These are phyloP conservation scores for Carabus problematicus DNA, from an alignment of 2,888 invertebrate genomes.

Conservation along the genomic window DNA sequence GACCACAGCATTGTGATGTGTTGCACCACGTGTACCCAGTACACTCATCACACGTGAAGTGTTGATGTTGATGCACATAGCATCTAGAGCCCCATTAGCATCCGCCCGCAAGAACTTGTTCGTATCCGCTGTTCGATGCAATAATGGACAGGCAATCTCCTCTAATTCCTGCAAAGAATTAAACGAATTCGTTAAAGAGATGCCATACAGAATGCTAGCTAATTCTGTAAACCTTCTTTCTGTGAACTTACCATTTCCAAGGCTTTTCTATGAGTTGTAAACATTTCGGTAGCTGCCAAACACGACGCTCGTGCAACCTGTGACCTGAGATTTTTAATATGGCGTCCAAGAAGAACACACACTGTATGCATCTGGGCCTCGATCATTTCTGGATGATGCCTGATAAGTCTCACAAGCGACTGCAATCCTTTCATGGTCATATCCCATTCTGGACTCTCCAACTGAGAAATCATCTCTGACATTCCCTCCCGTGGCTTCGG, in stretches of 20 bases:
- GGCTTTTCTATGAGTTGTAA: slow-evolving; percentile 65
- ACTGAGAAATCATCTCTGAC: slow-evolving; percentile 67
- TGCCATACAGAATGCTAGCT: neutral
- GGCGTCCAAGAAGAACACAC: slow-evolving; percentile 74
- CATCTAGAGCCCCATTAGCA: slow-evolving; percentile 80
- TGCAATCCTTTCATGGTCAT: slow-evolving; percentile 76
- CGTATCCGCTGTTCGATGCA: slow-evolving; percentile 91
- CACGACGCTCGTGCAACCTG: slow-evolving; percentile 92
- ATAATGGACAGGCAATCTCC: slow-evolving; percentile 78
- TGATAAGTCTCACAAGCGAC: slow-evolving; percentile 71
- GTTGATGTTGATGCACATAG: slow-evolving; percentile 80
- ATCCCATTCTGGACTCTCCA: slow-evolving; percentile 83
- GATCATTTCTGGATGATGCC: slow-evolving; percentile 69
- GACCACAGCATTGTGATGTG: slow-evolving; percentile 88
- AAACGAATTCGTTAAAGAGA: too few species aligned
- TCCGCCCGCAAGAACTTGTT: slow-evolving; percentile 92
- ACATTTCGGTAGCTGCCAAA: slow-evolving; percentile 80
- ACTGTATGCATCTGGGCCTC: slow-evolving; percentile 73
- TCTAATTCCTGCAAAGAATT: slow-evolving; percentile 75
- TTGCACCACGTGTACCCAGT: slow-evolving; percentile 72
- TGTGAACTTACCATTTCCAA: slow-evolving; percentile 66
- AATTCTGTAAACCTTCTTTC: neutral
- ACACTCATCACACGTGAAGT: slow-evolving; percentile 72
- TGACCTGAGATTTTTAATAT: slow-evolving; percentile 89
- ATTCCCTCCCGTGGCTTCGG: slow-evolving; percentile 72